phyloP scores from a whole-genome alignment of 1,140 invertebrate genomes.

The Euwallacea similis region DNA sequence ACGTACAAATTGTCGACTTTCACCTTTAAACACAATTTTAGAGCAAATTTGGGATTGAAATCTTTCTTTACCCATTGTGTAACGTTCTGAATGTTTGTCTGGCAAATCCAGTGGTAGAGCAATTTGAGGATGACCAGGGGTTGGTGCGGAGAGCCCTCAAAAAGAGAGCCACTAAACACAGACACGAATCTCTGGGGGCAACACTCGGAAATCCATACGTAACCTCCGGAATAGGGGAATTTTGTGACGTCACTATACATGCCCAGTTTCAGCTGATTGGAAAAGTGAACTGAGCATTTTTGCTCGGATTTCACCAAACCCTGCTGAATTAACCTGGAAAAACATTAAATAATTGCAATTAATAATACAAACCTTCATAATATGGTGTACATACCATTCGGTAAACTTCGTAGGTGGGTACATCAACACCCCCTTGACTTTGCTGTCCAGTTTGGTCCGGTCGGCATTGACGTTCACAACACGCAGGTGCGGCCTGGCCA shows the following conservation, averaged over 20 bases:
- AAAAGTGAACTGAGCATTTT: conserved; percentile 67
- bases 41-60: conserved; percentile 1
- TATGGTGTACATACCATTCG: conserved; percentile 64
- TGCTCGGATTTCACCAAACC: conserved; percentile 78
- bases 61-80: conserved; percentile 68
- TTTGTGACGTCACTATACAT: conserved; percentile 83
- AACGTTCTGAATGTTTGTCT: conserved; percentile 85
- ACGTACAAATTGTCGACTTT: conserved; percentile 78
- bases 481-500: conserved; percentile 73
- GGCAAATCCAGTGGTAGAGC: conserved; percentile 88
- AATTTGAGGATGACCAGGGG: conserved; percentile 79
- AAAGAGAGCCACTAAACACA: conserved; percentile 83
- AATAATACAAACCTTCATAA: not conserved
- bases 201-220: conserved; percentile 86
- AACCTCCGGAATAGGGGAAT: conserved; percentile 83
- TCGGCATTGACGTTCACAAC: conserved; percentile 64
- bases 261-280: conserved; percentile 71
- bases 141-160: conserved; percentile 78
- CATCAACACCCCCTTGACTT: conserved; percentile 80
- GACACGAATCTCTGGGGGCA: conserved; percentile 81
- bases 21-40: conserved; percentile 53
- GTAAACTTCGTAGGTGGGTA: conserved; percentile 78
- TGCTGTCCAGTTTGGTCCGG: conserved; percentile 64
- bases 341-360: not conserved
- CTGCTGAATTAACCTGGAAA: conserved; percentile 70